phyloP scores from a whole-genome alignment of 37 sponge, comb jelly and placozoan species.

The Lycopodina hypogea region DNA sequence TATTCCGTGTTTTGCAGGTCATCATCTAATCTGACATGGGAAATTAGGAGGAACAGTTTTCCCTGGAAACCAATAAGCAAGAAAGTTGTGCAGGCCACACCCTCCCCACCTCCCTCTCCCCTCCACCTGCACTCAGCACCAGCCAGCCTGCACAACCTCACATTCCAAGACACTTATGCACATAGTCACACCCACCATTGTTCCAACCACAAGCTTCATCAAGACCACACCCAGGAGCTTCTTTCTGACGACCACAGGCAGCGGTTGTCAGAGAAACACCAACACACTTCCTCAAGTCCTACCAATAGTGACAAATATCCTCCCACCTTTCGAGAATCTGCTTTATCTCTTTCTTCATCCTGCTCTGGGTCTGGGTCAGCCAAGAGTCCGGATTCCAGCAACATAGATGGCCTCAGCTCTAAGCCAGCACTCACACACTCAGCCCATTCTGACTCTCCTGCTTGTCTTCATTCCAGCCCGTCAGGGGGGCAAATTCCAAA shows the following conservation, averaged over 20 bases:
- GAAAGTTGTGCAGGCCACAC: neutral
- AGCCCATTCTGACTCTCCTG: neutral
- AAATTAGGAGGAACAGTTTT: constrained; percentile 56
- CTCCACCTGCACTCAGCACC: neutral
- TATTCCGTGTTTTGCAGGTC: constrained; percentile 40
- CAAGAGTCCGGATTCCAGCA: constrained; percentile 3
- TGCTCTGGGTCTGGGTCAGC: neutral
- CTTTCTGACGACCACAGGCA: no score
- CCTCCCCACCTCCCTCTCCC: constrained; percentile 5
- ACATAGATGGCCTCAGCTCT: neutral
- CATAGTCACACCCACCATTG: neutral
- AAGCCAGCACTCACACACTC: neutral
- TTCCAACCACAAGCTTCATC: no score
- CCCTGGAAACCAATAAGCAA: constrained; percentile 16
- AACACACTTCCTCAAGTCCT: neutral
- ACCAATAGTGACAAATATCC: neutral
- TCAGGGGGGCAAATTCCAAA: neutral
- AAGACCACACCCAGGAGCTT: no score
- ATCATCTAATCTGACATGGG: constrained; percentile 64
- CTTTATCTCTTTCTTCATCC: neutral
- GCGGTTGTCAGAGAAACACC: neutral
- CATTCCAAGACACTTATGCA: no score
- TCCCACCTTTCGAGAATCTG: neutral
- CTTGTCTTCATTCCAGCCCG: neutral
- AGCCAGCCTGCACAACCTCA: neutral